Base-by-base conservation (phyloP, 1,140 invertebrate genomes). In the Drosophila oshimai region DNA sequence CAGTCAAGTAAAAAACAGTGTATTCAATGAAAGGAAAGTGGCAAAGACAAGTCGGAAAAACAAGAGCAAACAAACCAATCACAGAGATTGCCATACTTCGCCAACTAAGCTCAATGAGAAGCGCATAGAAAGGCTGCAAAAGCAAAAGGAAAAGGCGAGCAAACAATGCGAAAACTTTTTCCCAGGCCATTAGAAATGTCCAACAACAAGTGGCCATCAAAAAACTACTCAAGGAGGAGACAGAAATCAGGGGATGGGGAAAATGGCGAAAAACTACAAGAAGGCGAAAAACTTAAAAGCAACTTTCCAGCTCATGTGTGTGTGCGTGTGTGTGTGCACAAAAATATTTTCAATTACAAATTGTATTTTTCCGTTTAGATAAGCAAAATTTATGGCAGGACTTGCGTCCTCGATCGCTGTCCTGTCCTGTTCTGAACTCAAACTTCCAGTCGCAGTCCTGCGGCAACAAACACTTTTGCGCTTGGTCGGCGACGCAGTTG, bases 291-390 rank as follows among this genome's bases (percentile, higher is more conserved):
- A 72, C 49, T 83, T 68, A 45, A 50, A 44, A 46, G 36, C 41
- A 69, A 62, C 39, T 69, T 62, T 62, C 22, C 42, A 57, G 47
- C 46, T 51, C 51, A 55, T 51, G 51, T 17, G 20, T 13, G 12
- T 34, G 9, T 13, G 44, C 28, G 28, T 37, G 28, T 51, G 49
- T 47, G 26, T 29, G 41, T 73, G 70, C 39, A 58, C 78, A 73
- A 75, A 84, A 84, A 84, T 84, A 84, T 86, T 86, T 84, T 84
- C 80, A 84, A 84, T 84, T 84, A 84, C 80, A 84, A 84, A 84
- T 84, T 84, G 80, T 84, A 84, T 86, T 84, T 84, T 84, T 84
- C 80, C 80, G 80, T 86, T 84, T 73, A 84, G 80, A 84, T 84
- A 84, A 84, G 80, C 80, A 80, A 69, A 84, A 84, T 84, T 84